Conservation (phyloP, 2,888 invertebrate species). For the Anthophora plumipes region DNA sequence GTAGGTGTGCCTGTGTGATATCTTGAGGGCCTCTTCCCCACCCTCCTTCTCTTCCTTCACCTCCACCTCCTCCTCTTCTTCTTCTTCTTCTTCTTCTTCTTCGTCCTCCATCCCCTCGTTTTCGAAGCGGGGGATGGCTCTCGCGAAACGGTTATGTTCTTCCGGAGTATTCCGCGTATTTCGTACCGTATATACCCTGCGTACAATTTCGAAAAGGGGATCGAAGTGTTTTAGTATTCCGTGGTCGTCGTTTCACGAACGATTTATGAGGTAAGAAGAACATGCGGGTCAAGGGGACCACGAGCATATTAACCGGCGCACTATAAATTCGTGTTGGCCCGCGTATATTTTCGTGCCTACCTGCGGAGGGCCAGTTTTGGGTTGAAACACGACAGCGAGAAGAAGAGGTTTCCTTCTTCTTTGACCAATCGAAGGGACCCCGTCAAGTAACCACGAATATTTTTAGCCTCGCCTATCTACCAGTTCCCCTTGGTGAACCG, state of each 20-base stretch:
- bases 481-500: conserved; percentile 29
- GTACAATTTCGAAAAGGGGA: conserved; percentile 30
- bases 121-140: conserved; percentile 23
- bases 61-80: no score
- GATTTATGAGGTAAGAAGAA: conserved; percentile 73
- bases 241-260: conserved; percentile 49
- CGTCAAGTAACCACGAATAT: conserved; percentile 56
- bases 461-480: conserved; percentile 64
- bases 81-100: no score
- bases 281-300: conserved; percentile 73
- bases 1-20: conserved; percentile 44
- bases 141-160: conserved; percentile 60
- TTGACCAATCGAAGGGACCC: conserved; percentile 57
- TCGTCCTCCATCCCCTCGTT: no score
- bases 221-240: conserved; percentile 73
- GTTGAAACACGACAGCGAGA: conserved; percentile 60
- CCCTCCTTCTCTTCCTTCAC: no score
- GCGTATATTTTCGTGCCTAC: conserved; percentile 67
- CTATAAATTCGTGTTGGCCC: conserved; percentile 69
- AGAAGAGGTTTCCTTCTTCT: conserved; percentile 14
- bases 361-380: conserved; percentile 63
- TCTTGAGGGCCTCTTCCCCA: conserved; percentile 10
- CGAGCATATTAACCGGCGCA: conserved; percentile 70
- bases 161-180: conserved; percentile 32
- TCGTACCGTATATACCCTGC: no score